Evolutionary conservation across 2,888 invertebrate species (phyloP).

Genomic region (Agrotis clavis): DNA sequence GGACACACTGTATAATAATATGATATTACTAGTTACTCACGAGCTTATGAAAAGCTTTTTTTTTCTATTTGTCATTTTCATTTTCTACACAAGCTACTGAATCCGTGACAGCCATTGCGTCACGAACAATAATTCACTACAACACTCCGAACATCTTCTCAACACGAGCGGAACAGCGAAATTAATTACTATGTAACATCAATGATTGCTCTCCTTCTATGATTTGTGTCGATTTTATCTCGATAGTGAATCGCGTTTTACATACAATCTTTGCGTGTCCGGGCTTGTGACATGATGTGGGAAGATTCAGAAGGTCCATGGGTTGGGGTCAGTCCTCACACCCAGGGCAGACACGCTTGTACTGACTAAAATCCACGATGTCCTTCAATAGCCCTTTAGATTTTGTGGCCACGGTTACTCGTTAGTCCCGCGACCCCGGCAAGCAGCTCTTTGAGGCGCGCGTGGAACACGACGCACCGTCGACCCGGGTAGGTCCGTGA

Average conservation of each 20-base stretch:
- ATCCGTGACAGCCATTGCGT: conserved; percentile 45
- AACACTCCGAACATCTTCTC: conserved; percentile 26
- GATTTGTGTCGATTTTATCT: conserved; percentile 65
- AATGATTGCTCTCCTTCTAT: conserved; percentile 54
- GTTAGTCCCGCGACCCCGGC: no score
- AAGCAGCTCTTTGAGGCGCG: no score
- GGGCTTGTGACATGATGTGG: neutral
- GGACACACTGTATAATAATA: no score
- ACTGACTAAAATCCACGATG: no score
- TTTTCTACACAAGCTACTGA: conserved; percentile 28
- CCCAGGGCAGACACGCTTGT: no score
- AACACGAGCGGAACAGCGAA: conserved; percentile 55
- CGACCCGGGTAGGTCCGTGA: no score
- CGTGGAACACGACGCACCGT: no score
- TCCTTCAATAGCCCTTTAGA: no score
- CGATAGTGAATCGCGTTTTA: conserved; percentile 71
- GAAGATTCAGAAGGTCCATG: conserved; percentile 19
- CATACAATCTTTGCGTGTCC: conserved; percentile 73
- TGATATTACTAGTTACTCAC: no score
- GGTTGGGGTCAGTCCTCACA: no score
- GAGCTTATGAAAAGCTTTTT: neutral
- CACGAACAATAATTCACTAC: conserved; percentile 23
- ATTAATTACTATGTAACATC: conserved; percentile 61
- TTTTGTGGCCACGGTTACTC: no score
- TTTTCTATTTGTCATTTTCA: conserved; percentile 30